Evolutionary conservation across 2,888 invertebrate species (phyloP), one percentile per base, ranked within the genome.

Genomic region (Laspeyria flexula): DNA sequence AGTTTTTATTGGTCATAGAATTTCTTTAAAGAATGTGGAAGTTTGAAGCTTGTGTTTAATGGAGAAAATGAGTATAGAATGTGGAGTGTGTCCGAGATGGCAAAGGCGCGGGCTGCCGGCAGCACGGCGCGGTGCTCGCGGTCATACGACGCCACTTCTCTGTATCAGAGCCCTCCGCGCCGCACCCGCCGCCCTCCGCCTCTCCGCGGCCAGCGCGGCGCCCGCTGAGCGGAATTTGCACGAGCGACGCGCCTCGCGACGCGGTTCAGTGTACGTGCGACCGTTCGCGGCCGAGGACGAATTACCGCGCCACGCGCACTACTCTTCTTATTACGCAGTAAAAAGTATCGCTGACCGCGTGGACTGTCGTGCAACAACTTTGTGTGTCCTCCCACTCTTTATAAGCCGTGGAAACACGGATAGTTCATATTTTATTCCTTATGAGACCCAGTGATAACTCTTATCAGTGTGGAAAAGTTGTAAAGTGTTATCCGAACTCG

Each of bases 271-370:
- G 85, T 90, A 85, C 88, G 87, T 88, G 86, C 85, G 90, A 88
- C 85, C 85, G 88, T 71, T 80, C 84, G 86, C 85, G 83, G 79
- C 73, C 73, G 79, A 85, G 81, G 85, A 87, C 90, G 86, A 77
- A 61, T 71, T 67, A 83, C 68, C 74, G 82, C 80, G 79, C 70
- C 69, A 70, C 85, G 78, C 79, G 79, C 73, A 68, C 75, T 71
- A 67, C 81, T 73, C 78, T 75, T 82, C 83, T 90, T 91, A 92
- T 87, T 92, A 92, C 92, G 92, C 91, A 92, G 92, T 91, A 82
- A 73, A 83, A 76, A 83, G 79, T 75, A 78, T 72, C 78, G 77
- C 74, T 75, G 77, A 88, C 90, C 90, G 90, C 92, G 91, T 90
- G 91, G 86, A 89, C 85, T 81, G 68, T 65, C 63, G 67, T 69